A percentile compares a stretch with the other conserved stretches of the same genome.
These are phyloP conservation scores for Cataglyphis hispanica DNA, from an alignment of 1,140 invertebrate species.

Conservation along the genomic window DNA sequence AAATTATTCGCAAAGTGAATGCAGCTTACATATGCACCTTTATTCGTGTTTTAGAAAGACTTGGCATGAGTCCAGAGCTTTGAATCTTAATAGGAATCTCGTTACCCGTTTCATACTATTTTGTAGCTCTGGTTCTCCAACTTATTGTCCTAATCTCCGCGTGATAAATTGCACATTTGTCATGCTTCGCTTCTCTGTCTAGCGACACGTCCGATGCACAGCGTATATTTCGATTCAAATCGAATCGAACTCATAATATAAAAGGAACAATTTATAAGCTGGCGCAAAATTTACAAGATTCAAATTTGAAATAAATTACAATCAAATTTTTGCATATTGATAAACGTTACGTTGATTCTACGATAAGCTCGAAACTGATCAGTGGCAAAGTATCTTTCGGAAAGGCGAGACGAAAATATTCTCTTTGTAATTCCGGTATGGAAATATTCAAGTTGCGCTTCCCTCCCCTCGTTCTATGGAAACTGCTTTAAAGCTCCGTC, in stretches of 20 bases:
- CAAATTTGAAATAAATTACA: background rate
- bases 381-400: background rate
- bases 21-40: background rate
- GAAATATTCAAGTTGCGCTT: slow-evolving; percentile 29
- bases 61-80: slow-evolving; percentile 68
- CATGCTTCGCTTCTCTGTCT: slow-evolving; percentile 40
- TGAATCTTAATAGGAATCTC: slow-evolving; percentile 77
- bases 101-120: slow-evolving; percentile 78
- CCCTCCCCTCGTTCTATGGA: background rate
- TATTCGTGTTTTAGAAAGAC: slow-evolving; percentile 16
- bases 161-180: slow-evolving; percentile 68
- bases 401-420: background rate
- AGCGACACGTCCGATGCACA: background rate
- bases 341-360: background rate
- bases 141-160: slow-evolving; percentile 55
- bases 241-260: background rate
- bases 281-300: background rate
- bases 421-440: background rate
- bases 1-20: background rate
- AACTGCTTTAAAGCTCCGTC: slow-evolving; percentile 6
- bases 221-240: background rate
- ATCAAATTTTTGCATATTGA: background rate
- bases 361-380: background rate
- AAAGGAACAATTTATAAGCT: background rate
- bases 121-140: slow-evolving; percentile 44